These are phyloP conservation scores for Torymus tubicola DNA, from an alignment of 2,888 invertebrate genomes.

Conservation along the genomic window DNA sequence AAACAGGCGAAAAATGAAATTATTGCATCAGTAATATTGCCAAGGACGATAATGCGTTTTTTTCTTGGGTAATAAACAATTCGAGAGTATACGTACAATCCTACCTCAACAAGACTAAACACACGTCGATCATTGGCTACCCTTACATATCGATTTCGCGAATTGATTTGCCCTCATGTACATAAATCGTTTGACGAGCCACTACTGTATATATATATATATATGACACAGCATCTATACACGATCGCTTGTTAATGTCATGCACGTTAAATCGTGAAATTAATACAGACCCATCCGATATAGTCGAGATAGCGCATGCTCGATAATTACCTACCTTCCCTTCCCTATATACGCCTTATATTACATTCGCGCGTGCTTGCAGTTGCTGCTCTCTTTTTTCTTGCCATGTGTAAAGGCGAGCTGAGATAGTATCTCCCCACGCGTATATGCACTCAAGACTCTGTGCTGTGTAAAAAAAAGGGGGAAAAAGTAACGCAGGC, in stretches of 20 bases:
- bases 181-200: background rate
- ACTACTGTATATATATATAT: constrained; percentile 16
- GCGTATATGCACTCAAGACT: background rate
- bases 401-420: constrained; percentile 27
- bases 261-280: constrained; percentile 69
- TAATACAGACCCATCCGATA: constrained; percentile 56
- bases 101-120: too few relatives aligned
- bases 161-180: background rate
- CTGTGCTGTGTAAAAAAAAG: background rate
- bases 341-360: constrained; percentile 13
- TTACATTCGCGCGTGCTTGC: constrained; percentile 33
- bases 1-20: constrained; percentile 27
- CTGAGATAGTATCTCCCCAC: constrained; percentile 48
- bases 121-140: too few relatives aligned
- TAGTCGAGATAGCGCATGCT: constrained; percentile 23
- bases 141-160: too few relatives aligned
- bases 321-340: constrained; percentile 48
- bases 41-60: background rate
- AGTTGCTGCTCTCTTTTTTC: constrained; percentile 1
- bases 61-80: background rate
- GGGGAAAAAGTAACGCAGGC: constrained; percentile 3
- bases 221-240: constrained; percentile 32
- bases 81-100: background rate
- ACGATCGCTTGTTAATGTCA: constrained; percentile 42
- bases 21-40: constrained; percentile 8